Conservation (phyloP, 2,888 invertebrate genomes). For the Zygogramma bicolorata region DNA sequence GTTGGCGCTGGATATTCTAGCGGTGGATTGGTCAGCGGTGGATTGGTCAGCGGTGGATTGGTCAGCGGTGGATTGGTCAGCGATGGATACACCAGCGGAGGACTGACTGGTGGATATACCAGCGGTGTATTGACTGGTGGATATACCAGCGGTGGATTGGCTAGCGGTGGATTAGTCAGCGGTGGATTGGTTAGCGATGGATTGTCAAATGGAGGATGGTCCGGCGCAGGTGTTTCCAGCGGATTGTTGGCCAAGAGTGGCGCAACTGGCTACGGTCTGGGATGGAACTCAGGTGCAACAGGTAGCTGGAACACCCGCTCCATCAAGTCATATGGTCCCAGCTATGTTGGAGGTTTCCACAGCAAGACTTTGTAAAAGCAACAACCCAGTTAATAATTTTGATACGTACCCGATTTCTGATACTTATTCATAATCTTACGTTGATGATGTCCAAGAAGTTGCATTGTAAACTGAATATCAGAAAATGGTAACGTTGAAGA, state of each 20-base stretch:
- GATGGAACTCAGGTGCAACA: not conserved
- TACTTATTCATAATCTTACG: not conserved
- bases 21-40: not conserved
- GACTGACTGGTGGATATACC: not conserved
- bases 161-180: not conserved
- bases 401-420: not conserved
- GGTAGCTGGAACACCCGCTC: not conserved
- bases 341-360: conserved; percentile 22
- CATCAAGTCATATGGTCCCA: conserved; percentile 25
- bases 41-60: not conserved
- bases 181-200: not conserved
- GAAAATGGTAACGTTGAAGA: not conserved
- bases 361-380: not conserved
- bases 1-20: not conserved
- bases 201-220: not conserved
- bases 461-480: not conserved
- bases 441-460: not conserved
- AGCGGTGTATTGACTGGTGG: not conserved
- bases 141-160: not conserved
- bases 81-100: not conserved
- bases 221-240: no score
- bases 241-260: not conserved
- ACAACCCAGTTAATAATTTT: not conserved
- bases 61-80: not conserved
- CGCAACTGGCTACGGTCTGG: not conserved